Base-by-base conservation (phyloP, 1,140 invertebrate genomes). In the Atta cephalotes region DNA sequence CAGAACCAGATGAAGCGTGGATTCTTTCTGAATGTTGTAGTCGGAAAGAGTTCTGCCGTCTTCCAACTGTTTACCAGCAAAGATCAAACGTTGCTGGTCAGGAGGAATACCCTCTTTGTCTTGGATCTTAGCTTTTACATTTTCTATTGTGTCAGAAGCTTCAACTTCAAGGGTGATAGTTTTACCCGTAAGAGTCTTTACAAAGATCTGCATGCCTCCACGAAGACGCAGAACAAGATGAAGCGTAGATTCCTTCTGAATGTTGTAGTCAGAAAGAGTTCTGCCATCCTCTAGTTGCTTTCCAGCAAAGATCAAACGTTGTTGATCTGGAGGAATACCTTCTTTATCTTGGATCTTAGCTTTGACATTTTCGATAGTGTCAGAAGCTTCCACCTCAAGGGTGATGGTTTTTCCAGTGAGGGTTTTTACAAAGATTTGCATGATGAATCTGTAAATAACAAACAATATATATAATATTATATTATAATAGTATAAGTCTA, bases 81-180 rank as follows among this genome's bases (percentile, higher is more conserved):
- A 97, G 91, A 97, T 97, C 77, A 97, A 91, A 91, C 97, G 95
- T 91, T 97, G 97, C 87, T 97, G 96, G 91, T 97, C 96, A 91
- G 97, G 96, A 4, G 97, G 97, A 89, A 96, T 97, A 14, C 97
- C 97, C 92, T 96, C 96, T 82, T 96, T 96, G 88, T 97, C 96
- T 91, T 97, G 97, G 87, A 97, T 97, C 1, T 81, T 81, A 0
- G 78, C 96, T 87, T 97, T 97, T 0, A 97, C 97, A 95, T 97
- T 97, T 88, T 97, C 97, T 93, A 97, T 97, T 0, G 96, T 97
- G 92, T 97, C 97, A 74, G 96, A 97, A 9, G 97, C 95, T 92
- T 97, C 97, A 10, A 97, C 97, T 93, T 97, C 97, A 16, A 98
- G 92, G 0, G 97, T 97, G 90, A 97, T 97, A 60, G 97, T 97